A percentile compares a stretch with the other conserved stretches of the same genome.
Evolutionary conservation across 2,797 vertebrate genomes (phyloP).

Genomic region (Setipinna tenuifilis): DNA sequence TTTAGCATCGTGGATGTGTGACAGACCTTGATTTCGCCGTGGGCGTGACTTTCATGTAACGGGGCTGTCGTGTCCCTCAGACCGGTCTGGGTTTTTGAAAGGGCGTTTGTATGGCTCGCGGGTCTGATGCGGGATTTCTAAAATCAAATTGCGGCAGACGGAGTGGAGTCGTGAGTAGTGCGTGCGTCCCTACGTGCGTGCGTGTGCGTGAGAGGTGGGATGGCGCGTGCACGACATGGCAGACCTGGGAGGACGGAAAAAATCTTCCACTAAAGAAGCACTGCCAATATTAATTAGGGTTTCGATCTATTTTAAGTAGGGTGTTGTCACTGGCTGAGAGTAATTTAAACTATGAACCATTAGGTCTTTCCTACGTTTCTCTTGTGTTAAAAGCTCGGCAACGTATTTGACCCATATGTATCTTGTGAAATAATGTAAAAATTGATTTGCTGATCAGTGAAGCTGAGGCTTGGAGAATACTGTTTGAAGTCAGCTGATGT

Average conservation of each 20-base stretch:
- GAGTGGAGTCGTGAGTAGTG: slow-evolving; percentile 2
- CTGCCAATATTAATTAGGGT: background rate
- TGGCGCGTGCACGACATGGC: background rate
- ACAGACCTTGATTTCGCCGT: background rate
- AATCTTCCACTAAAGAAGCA: background rate
- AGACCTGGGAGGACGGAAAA: background rate
- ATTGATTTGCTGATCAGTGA: background rate
- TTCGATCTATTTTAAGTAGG: background rate
- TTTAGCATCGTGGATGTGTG: slow-evolving; percentile 31
- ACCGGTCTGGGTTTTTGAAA: background rate
- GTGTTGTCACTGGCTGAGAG: background rate
- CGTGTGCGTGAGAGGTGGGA: background rate
- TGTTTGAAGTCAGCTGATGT: background rate
- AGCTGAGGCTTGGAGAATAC: background rate
- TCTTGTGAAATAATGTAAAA: background rate
- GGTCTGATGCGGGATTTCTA: slow-evolving; percentile 4
- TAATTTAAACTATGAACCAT: background rate
- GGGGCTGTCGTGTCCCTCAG: background rate
- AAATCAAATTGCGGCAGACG: slow-evolving; percentile 17
- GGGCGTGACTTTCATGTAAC: slow-evolving; percentile 5
- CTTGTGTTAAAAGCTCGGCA: background rate
- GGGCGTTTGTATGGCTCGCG: background rate
- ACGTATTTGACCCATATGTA: background rate
- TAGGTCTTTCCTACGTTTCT: background rate
- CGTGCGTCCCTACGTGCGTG: slow-evolving; percentile 16